Evolutionary conservation across 2,888 invertebrate species (phyloP).

Genomic region (Trachelus troglodyta): DNA sequence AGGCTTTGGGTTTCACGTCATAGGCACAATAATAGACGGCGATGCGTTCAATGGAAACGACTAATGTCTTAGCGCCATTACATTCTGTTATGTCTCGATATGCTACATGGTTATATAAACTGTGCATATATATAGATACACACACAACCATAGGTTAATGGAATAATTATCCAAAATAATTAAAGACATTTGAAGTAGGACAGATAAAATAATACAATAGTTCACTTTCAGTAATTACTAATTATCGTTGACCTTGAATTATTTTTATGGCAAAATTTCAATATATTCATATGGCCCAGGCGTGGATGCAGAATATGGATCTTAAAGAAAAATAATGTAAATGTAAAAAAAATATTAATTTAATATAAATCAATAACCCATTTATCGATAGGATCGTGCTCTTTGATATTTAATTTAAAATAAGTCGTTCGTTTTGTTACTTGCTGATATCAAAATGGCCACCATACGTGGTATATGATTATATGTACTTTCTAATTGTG

Average conservation of each 20-base stretch:
- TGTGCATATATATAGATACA: neutral
- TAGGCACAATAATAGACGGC: constrained; percentile 1
- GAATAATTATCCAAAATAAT: neutral
- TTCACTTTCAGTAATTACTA: neutral
- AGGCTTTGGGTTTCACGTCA: neutral
- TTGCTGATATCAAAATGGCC: neutral
- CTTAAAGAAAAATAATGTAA: neutral
- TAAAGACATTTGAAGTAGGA: neutral
- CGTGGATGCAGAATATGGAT: neutral
- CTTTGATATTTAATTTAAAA: neutral
- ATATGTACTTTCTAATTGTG: constrained; percentile 34
- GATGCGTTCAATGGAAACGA: neutral
- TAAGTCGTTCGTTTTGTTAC: neutral
- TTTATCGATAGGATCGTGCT: neutral
- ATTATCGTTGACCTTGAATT: neutral
- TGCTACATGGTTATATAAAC: neutral
- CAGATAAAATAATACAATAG: neutral
- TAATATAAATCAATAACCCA: neutral
- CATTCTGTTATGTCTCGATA: neutral
- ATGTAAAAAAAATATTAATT: neutral
- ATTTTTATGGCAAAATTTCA: neutral
- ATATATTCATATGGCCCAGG: neutral
- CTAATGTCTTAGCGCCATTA: neutral
- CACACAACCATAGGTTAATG: neutral
- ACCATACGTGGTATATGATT: neutral